phyloP scores from a whole-genome alignment of 2,113 vertebrate genomes.

The Protobothrops flavoviridis region DNA sequence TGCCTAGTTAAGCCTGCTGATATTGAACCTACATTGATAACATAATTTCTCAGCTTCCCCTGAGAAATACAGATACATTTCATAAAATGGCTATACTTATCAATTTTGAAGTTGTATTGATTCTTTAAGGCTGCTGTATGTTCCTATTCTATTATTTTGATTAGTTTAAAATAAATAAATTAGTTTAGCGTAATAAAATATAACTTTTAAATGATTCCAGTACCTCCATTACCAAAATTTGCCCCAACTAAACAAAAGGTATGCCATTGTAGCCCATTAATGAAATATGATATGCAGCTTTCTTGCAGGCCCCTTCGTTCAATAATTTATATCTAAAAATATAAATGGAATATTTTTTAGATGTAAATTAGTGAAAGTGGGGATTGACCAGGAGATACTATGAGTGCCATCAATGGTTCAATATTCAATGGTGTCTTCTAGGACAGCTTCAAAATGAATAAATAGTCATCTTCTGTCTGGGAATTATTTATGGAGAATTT shows the following conservation, averaged over 20 bases:
- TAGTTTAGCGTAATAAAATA: background rate
- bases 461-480: background rate
- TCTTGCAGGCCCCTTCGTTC: background rate
- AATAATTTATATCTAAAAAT: background rate
- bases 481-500: background rate
- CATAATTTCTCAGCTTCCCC: background rate
- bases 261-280: background rate
- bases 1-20: background rate
- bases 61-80: no score
- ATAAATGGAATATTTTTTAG: background rate
- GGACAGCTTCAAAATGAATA: background rate
- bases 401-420: background rate
- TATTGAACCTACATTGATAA: background rate
- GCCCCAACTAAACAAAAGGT: background rate
- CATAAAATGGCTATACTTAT: background rate
- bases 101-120: background rate
- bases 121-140: background rate
- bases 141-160: background rate
- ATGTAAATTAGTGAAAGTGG: background rate
- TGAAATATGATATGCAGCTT: background rate
- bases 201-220: background rate
- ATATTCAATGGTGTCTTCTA: background rate
- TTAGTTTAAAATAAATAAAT: background rate
- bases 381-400: background rate
- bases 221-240: background rate